These are phyloP conservation scores for Mellivora capensis DNA, from an alignment of 2,113 vertebrate species.

Conservation along the genomic window DNA sequence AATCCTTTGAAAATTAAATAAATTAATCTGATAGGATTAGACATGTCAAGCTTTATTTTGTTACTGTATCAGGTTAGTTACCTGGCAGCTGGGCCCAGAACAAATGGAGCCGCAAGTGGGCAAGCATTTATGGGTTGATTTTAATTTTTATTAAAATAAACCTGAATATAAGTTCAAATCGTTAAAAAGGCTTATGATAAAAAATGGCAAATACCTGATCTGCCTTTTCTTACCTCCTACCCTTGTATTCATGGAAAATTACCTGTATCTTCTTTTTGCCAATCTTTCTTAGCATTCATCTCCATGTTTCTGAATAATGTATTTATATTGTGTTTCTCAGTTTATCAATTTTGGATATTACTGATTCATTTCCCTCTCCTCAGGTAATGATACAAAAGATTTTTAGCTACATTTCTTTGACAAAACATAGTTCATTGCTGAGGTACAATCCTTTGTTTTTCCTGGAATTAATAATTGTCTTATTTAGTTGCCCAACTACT, in stretches of 20 bases:
- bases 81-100: neutral
- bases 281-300: neutral
- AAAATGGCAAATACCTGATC: neutral
- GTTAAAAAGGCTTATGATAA: neutral
- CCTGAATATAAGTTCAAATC: neutral
- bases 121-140: neutral
- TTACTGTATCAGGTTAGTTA: neutral
- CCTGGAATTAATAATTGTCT: neutral
- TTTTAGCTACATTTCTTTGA: neutral
- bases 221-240: neutral
- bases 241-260: neutral
- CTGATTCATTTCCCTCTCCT: neutral
- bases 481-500: neutral
- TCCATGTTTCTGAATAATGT: neutral
- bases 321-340: neutral
- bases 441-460: neutral
- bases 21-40: neutral
- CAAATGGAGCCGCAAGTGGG: neutral
- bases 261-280: neutral
- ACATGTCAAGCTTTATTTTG: neutral
- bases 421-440: neutral
- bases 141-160: neutral
- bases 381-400: neutral
- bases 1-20: neutral
- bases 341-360: neutral